These are phyloP conservation scores for Drosophila orosa DNA, from an alignment of 1,140 invertebrate species.

Conservation along the genomic window DNA sequence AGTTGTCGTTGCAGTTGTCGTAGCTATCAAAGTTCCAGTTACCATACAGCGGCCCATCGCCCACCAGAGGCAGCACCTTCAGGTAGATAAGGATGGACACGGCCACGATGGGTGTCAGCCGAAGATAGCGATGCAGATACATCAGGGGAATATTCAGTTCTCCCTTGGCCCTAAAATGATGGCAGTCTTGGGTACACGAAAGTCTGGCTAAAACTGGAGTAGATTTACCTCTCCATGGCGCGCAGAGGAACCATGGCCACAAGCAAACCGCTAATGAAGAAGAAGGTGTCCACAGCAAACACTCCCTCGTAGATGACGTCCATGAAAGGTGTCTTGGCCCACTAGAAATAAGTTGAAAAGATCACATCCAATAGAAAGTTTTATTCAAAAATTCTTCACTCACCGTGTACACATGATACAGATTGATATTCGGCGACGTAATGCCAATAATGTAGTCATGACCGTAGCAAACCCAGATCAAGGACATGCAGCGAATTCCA, in stretches of 20 bases:
- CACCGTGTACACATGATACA: constrained; percentile 35
- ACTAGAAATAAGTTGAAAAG: constrained; percentile 27
- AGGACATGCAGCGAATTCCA: constrained; percentile 86
- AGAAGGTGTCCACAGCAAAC: constrained; percentile 88
- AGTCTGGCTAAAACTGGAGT: too few species aligned
- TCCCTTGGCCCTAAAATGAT: constrained; percentile 48
- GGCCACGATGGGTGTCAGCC: constrained; percentile 61
- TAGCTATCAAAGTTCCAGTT: constrained; percentile 69
- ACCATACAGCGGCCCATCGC: constrained; percentile 53
- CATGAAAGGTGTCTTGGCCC: constrained; percentile 84
- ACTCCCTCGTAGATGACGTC: constrained; percentile 86
- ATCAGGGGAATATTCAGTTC: constrained; percentile 68
- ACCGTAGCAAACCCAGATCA: constrained; percentile 88
- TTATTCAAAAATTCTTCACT: neutral
- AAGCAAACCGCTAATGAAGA: constrained; percentile 88
- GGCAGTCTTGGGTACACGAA: neutral
- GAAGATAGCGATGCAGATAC: constrained; percentile 73
- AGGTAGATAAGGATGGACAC: constrained; percentile 53
- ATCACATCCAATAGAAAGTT: too few species aligned
- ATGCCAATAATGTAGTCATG: constrained; percentile 84
- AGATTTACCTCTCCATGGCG: constrained; percentile 87
- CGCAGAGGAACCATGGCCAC: constrained; percentile 87
- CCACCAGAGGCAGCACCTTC: constrained; percentile 49
- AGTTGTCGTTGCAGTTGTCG: constrained; percentile 38
- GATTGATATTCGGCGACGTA: constrained; percentile 66